Base-by-base conservation (phyloP, 1,140 invertebrate genomes). In the Drosophila melanogaster region DNA sequence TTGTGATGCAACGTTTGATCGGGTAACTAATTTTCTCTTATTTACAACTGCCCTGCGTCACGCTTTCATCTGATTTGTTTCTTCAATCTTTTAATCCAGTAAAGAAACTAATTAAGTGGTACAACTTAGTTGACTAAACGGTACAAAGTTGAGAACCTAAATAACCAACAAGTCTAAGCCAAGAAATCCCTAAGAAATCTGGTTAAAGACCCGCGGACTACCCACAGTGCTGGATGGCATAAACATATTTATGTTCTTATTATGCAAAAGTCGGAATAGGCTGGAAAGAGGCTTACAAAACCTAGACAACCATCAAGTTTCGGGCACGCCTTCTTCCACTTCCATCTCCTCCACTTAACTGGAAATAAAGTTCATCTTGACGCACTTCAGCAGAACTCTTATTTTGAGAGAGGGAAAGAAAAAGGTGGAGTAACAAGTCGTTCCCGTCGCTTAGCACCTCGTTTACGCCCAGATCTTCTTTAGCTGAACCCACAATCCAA, bases 371-470 rank as follows among this genome's bases (percentile, higher is more conserved):
- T 71, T 79, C 62, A 51, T 35, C 49, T 35, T 14, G 49, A 51
- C 49, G 49, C 15, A 35, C 49, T 51, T 51, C 15, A 35, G 26
- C n/a, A 43, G 43, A 66, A 66, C n/a, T 53, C 35, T 30, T 15
- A 6, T 19, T 30, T 33, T 17, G 24, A 46, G 8, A 35, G 11
- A 24, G 38, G 24, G 10, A 15, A 17, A 33, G 10, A 15, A 17
- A 33, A 50, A 11, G 10, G 26, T 2, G 26, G 14, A 15, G 7
- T 6, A 65, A 66, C 62, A 22, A 51, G 44, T 66, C 35, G 44
- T 57, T 75, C 11, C 75, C 59, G 22, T 67, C 44, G 59, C 80
- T 83, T 83, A 83, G 60, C 79, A 83, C 79, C 79, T 83, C 70
- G 75, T 83, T 83, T 75, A 53, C 55, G 37, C 55, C 43, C 35